These are phyloP conservation scores for Dione vanillae DNA, from an alignment of 2,888 invertebrate genomes.

Conservation along the genomic window DNA sequence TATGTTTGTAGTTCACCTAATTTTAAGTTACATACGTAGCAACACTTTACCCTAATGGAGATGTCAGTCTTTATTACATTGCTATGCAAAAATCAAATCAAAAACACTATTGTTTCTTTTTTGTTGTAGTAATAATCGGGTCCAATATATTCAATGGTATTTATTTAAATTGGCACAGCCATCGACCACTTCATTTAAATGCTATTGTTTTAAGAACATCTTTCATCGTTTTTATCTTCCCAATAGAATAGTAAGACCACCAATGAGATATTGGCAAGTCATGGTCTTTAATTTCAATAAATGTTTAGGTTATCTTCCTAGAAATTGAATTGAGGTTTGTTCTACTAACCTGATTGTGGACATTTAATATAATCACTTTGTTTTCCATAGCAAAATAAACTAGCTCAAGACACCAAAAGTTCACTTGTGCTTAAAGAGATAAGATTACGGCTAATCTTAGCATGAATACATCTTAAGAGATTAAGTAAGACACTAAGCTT, in stretches of 20 bases:
- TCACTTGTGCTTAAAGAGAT: constrained; percentile 29
- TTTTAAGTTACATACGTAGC: background rate
- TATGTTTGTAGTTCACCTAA: background rate
- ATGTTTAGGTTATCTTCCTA: constrained; percentile 37
- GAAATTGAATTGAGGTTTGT: constrained; percentile 58
- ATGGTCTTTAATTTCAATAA: constrained; percentile 57
- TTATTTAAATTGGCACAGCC: constrained; percentile 21
- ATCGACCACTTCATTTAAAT: constrained; percentile 11
- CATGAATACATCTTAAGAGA: constrained; percentile 33
- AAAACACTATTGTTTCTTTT: constrained; percentile 22
- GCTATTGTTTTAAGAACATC: constrained; percentile 19
- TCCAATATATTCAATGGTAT: constrained; percentile 7
- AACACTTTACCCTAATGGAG: background rate
- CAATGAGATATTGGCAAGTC: constrained; percentile 57
- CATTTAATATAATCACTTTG: constrained; percentile 59
- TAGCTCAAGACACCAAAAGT: constrained; percentile 28
- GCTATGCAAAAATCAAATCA: constrained; percentile 38
- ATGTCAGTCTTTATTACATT: background rate
- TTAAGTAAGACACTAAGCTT: constrained; percentile 19
- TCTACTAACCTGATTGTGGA: constrained; percentile 65
- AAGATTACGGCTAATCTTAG: constrained; percentile 37
- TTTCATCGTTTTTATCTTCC: constrained; percentile 30
- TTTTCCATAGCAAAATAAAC: constrained; percentile 52
- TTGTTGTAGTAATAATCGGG: constrained; percentile 6
- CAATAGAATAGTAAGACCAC: constrained; percentile 34